Conservation (phyloP, 2,888 invertebrate species). For the Elysia crispata region DNA sequence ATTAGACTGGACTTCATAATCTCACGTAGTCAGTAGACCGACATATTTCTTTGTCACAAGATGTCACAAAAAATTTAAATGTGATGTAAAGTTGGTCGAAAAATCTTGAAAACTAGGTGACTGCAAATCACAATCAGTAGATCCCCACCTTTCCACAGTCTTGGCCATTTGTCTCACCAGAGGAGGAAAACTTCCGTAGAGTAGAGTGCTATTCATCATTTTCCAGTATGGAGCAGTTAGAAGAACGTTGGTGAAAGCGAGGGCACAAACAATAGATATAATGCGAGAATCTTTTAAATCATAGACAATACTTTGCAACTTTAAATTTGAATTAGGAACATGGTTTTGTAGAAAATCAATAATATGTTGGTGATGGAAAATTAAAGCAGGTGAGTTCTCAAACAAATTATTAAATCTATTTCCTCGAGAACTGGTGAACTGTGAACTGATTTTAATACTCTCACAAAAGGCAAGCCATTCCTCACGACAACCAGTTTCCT, state of each 20-base stretch:
- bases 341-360: not conserved
- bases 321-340: not conserved
- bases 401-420: conserved; percentile 12
- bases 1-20: not conserved
- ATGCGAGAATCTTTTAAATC: conserved; percentile 29
- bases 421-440: conserved; percentile 12
- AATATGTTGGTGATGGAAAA: conserved; percentile 1
- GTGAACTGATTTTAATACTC: not conserved
- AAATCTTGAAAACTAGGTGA: too few species aligned
- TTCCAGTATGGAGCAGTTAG: not conserved
- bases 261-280: not conserved
- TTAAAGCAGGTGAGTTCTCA: not conserved
- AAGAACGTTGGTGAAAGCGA: conserved; percentile 14
- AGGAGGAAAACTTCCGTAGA: not conserved
- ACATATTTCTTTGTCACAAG: too few species aligned
- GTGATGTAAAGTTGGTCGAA: too few species aligned
- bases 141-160: not conserved
- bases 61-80: too few species aligned
- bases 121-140: too few species aligned
- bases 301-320: conserved; percentile 2
- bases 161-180: not conserved
- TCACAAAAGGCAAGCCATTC: conserved; percentile 16
- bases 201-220: not conserved
- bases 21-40: too few species aligned
- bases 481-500: conserved; percentile 7